Base-by-base conservation (phyloP, 2,113 vertebrate species). In the Hepsetus odoe region DNA sequence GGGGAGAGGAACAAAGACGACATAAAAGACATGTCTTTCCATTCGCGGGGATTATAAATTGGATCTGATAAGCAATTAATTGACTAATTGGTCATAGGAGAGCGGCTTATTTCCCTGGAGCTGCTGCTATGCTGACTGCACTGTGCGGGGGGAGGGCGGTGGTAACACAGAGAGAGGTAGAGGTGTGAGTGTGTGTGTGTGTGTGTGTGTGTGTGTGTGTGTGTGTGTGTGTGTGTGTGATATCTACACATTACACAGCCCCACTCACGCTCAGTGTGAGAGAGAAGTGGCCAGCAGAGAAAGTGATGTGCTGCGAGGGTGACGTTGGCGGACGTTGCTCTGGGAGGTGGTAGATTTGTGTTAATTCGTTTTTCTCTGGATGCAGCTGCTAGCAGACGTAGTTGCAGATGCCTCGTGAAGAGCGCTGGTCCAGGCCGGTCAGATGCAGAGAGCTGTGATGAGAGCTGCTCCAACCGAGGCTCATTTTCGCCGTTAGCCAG, bases 41-140 rank as follows among this genome's bases (percentile, higher is more conserved):
- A 87, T 91, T 91, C 90, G 86, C 84, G 83, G 74, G 83, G 61
- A 84, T 85, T 86, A 84, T 75, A 91, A 91, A 93, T 90, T 88
- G 87, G 86, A 92, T 91, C 89, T 91, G 92, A 92, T 91, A 87
- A 89, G 87, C 89, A 91, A 93, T 93, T 92, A 91, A 92, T 92
- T 87, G 90, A 85, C 87, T 91, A 92, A 93, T 92, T 92, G 91
- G 89, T 88, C 90, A 77, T 85, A 81, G 86, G 89, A 92, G 91
- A 87, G 88, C 84, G 85, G 87, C 84, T 89, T 88, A 86, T 87
- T 88, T 90, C 88, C 89, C 89, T 46, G 77, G 88, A 88, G 91
- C 53, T 72, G 80, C 44, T 38, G 85, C 84, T 87, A 79, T 42
- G 44, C 42, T 42, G 53, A 33, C 28, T 24, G 71, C 62, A 10